A percentile compares a stretch with the other conserved stretches of the same genome.
These are phyloP conservation scores for Drosophila borealis DNA, from an alignment of 2,888 invertebrate genomes.

Conservation along the genomic window DNA sequence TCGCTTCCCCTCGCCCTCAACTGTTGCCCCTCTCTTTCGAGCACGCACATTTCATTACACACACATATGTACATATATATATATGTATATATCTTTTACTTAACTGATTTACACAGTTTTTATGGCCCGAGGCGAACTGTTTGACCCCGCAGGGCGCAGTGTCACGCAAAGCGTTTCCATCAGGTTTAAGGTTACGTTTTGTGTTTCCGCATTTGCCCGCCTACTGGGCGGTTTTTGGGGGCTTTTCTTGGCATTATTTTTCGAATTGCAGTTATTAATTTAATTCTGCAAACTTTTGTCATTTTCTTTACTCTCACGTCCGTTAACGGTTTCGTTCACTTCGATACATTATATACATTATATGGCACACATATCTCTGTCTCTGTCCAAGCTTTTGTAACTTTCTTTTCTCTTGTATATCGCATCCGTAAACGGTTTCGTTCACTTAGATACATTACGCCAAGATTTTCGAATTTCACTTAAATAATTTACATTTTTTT, in stretches of 20 bases:
- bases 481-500: no score
- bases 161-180: slow-evolving; percentile 26
- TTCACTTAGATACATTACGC: no score
- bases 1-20: neutral
- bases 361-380: neutral
- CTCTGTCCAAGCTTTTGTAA: neutral
- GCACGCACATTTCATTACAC: neutral
- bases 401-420: neutral
- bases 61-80: neutral
- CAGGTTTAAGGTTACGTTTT: slow-evolving; percentile 26
- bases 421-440: neutral
- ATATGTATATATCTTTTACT: neutral
- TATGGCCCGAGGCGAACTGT: slow-evolving; percentile 14
- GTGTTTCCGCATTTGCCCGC: neutral
- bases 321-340: no score
- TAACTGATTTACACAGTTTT: slow-evolving; percentile 30
- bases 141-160: slow-evolving; percentile 28
- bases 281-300: no score
- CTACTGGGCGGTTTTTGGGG: no score
- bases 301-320: no score
- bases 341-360: no score
- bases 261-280: no score
- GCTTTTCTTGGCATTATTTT: no score
- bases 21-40: neutral
- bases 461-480: no score